Base-by-base conservation (phyloP, 1,140 invertebrate genomes). In the Drosophila subpulchrella region DNA sequence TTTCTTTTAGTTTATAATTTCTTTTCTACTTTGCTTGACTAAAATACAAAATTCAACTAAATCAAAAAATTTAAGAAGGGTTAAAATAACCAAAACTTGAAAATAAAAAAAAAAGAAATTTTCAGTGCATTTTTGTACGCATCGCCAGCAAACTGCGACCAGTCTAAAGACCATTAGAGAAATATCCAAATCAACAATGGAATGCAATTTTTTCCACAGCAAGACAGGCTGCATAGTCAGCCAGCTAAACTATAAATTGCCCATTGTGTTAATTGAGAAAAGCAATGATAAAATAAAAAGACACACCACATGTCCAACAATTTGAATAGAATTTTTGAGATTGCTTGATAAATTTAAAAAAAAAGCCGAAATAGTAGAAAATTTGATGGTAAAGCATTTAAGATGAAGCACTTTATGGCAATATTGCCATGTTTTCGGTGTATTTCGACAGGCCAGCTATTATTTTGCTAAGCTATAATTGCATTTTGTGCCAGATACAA, bases 141-240 rank as follows among this genome's bases (percentile, higher is more conserved):
- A 50, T 24, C 20, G 42, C 42, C 3, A 24, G 30, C 27, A 6
- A 27, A 27, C 20, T 46, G 1, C 34, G 56, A 39, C 34, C 58
- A 17, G 34, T 39, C 58, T 63, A 63, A 30, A 65, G 56, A 50
- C 67, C 59, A 73, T 65, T 68, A 77, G 36, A 63, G 32, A 66
- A 68, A 68, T 65, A 80, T 63, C 36, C 73, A 80, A 80, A 80
- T 81, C 72, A 76, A 73, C 73, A 80, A 80, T 77, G 55, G 80
- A 76, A 76, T 79, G 57, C 44, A 51, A 63, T 44, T 66, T 53
- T 59, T 61, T 53, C 12, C 46, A 51, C 27, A 15, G 38, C 42
- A 41, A 55, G 48, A 38, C 36, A 56, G 20, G 34, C 24, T 20
- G 17, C 24, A 15, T 7, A 12, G 10, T 24, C n/a, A 20, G 24